These are phyloP conservation scores for Melopsittacus undulatus DNA, from an alignment of 2,797 vertebrate species.

Conservation along the genomic window DNA sequence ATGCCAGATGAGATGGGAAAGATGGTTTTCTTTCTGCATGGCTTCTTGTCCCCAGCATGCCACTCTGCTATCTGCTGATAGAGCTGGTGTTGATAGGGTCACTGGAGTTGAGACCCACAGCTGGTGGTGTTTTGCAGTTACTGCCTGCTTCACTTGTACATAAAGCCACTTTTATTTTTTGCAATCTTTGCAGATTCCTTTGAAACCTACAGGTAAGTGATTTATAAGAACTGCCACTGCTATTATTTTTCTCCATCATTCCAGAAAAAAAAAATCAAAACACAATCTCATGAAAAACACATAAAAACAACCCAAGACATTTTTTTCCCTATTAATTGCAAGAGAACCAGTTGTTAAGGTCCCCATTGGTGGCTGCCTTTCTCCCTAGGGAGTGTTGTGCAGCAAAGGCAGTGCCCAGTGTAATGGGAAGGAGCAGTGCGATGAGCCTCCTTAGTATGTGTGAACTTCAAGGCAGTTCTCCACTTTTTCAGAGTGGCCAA, in stretches of 20 bases:
- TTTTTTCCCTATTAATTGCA: too few species aligned
- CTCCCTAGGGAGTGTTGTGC: background rate
- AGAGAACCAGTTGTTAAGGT: background rate
- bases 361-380: background rate
- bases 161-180: background rate
- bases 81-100: background rate
- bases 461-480: background rate
- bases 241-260: background rate
- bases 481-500: rapidly evolving
- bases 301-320: background rate
- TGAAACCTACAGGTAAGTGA: background rate
- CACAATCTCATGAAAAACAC: background rate
- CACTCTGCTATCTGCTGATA: background rate
- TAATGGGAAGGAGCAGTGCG: rapidly evolving
- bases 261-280: too few species aligned
- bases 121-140: background rate
- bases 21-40: rapidly evolving
- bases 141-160: background rate
- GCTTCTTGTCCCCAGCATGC: background rate
- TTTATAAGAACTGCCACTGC: rapidly evolving
- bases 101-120: background rate
- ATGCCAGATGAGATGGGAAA: background rate
- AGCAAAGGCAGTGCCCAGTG: rapidly evolving
- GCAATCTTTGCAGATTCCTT: background rate
- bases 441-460: rapidly evolving